Conservation (phyloP, 2,797 vertebrate species). For the Gila robusta region DNA sequence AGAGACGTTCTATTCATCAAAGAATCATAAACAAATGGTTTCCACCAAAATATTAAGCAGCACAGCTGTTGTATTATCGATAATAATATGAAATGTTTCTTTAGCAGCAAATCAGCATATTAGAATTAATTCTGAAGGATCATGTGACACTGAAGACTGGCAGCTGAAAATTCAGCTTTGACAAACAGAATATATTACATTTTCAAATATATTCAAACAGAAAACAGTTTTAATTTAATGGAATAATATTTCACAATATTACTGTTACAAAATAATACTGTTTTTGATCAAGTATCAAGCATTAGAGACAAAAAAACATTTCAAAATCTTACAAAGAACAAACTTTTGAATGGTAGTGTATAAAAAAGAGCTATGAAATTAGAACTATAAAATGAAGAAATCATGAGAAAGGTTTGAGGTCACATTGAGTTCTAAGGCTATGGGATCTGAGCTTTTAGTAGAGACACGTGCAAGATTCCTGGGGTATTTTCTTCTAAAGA, state of each 20-base stretch:
- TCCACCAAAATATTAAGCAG: not conserved
- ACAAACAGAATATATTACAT: not conserved
- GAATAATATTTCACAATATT: not conserved
- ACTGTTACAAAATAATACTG: not conserved
- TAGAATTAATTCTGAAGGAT: not conserved
- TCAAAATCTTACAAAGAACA: not conserved
- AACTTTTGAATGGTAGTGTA: not conserved
- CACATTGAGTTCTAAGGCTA: not conserved
- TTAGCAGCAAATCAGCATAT: not conserved
- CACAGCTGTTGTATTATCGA: not conserved
- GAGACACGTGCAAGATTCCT: not conserved
- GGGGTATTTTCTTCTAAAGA: not conserved
- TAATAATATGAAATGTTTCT: not conserved
- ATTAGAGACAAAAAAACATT: not conserved
- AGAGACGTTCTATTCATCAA: not conserved
- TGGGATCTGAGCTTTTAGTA: not conserved
- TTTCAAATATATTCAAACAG: not conserved
- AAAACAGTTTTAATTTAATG: too few relatives aligned
- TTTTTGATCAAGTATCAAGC: not conserved
- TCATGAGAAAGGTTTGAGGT: not conserved
- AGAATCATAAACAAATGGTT: not conserved
- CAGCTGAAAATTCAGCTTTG: not conserved
- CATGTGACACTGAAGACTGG: not conserved
- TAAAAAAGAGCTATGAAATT: not conserved
- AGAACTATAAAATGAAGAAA: not conserved